A percentile compares a stretch with the other conserved stretches of the same genome.
Evolutionary conservation across 2,797 vertebrate genomes (phyloP).

Genomic region (Pteropus rufus): DNA sequence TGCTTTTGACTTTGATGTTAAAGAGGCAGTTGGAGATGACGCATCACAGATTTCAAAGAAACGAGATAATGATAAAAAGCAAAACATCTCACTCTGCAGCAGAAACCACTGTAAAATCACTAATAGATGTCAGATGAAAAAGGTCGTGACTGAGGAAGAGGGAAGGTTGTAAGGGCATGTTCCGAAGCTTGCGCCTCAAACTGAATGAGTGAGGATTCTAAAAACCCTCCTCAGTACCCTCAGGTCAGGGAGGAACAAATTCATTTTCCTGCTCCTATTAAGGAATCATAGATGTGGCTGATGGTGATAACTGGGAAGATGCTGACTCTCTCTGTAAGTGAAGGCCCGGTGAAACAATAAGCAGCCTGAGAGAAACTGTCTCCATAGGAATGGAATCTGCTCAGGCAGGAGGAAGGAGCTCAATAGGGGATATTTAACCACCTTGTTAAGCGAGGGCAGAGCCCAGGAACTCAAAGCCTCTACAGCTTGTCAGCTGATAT

Average conservation of each 20-base stretch:
- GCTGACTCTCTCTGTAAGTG: not conserved
- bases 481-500: not conserved
- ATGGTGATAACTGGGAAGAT: not conserved
- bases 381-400: not conserved
- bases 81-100: not conserved
- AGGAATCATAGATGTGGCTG: not conserved
- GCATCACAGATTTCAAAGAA: slow-evolving; percentile 12
- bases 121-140: not conserved
- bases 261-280: not conserved
- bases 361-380: not conserved
- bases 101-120: not conserved
- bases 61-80: not conserved
- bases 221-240: not conserved
- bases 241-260: not conserved
- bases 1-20: not conserved
- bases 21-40: not conserved
- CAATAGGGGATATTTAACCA: not conserved
- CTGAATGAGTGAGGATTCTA: not conserved
- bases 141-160: not conserved
- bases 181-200: not conserved
- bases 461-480: not conserved
- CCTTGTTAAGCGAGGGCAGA: not conserved
- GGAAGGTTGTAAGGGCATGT: not conserved
- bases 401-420: not conserved
- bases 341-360: not conserved